These are phyloP conservation scores for Siderastrea siderea DNA, from an alignment of 92 coral and sea anemone genomes.

Conservation along the genomic window DNA sequence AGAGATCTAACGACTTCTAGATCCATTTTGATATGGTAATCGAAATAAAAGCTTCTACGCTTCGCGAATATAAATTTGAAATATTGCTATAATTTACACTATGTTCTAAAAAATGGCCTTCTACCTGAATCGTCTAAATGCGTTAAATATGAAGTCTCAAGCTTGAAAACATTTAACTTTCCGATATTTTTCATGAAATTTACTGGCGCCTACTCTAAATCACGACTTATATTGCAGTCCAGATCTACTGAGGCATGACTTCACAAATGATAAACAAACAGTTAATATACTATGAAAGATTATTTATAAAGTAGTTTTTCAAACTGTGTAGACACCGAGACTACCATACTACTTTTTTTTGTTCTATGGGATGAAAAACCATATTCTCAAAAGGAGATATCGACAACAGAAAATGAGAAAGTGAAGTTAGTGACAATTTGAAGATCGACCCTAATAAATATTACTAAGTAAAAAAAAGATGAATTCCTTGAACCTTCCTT, in stretches of 20 bases:
- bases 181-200: not conserved
- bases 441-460: constrained; percentile 3
- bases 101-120: not conserved
- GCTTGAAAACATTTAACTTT: not conserved
- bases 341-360: no score
- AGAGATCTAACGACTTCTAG: not conserved
- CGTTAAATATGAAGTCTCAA: not conserved
- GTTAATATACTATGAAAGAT: not conserved
- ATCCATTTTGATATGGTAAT: not conserved
- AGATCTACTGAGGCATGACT: not conserved
- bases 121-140: not conserved
- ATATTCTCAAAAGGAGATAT: not conserved
- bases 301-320: not conserved
- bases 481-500: not conserved
- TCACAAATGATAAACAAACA: no score
- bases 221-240: not conserved
- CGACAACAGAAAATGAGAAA: not conserved
- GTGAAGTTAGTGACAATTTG: not conserved
- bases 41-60: not conserved
- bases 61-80: constrained; percentile 3
- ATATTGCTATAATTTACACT: not conserved
- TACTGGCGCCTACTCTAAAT: not conserved
- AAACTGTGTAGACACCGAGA: no score
- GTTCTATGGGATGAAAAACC: no score
- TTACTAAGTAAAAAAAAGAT: not conserved